A percentile compares a stretch with the other conserved stretches of the same genome.
Conservation (phyloP, 2,113 vertebrate genomes). For the Rhinopithecus roxellana region DNA sequence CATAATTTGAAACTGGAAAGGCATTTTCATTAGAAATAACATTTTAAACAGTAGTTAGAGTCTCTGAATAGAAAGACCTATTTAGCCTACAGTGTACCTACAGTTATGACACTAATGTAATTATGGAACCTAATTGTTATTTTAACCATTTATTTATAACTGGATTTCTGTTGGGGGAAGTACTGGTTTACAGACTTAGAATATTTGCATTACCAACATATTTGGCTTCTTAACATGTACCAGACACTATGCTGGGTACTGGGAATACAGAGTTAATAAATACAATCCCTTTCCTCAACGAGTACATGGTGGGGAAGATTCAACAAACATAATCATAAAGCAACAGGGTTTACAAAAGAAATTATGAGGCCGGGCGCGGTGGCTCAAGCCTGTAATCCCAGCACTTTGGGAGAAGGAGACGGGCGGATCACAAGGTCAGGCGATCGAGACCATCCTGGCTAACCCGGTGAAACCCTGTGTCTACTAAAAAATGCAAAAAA, state of each 20-base stretch:
- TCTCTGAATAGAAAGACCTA: not conserved
- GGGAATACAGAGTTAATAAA: not conserved
- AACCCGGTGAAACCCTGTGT: no score
- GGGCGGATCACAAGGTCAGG: no score
- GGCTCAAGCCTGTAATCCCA: no score
- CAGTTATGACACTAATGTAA: not conserved
- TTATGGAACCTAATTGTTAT: not conserved
- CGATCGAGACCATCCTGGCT: no score
- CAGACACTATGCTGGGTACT: not conserved
- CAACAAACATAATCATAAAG: not conserved
- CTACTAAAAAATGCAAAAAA: no score
- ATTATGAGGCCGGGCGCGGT: not conserved
- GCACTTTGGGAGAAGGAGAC: no score
- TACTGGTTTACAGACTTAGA: constrained; percentile 3
- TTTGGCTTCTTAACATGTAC: not conserved
- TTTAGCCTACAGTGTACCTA: not conserved
- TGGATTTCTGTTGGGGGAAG: constrained; percentile 5
- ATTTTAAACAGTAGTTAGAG: not conserved
- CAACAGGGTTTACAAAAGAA: constrained; percentile 1
- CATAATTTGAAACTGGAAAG: constrained; percentile 9
- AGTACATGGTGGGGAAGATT: not conserved
- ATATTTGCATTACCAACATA: constrained; percentile 35
- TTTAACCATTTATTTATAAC: constrained; percentile 33
- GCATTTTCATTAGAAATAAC: not conserved
- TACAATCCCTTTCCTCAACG: not conserved